These are phyloP conservation scores for Lepilemur ruficaudatus DNA, from an alignment of 2,797 vertebrate genomes.

Conservation along the genomic window DNA sequence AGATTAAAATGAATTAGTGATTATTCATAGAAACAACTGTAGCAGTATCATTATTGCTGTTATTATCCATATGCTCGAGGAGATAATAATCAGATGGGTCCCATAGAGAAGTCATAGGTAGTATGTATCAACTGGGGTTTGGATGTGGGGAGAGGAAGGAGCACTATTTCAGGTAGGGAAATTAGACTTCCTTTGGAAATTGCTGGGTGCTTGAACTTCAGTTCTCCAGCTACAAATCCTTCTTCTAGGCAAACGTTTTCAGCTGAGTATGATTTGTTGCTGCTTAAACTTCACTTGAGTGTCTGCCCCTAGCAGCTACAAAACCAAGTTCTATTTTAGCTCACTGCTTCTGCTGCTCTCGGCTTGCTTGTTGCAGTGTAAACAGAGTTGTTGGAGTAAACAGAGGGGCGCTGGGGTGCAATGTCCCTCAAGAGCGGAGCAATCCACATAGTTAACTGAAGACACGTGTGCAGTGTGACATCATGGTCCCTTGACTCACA, in stretches of 20 bases:
- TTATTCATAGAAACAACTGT: background rate
- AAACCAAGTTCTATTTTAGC: background rate
- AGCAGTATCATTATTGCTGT: background rate
- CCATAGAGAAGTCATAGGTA: background rate
- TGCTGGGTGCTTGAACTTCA: background rate
- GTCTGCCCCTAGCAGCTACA: background rate
- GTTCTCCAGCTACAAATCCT: background rate
- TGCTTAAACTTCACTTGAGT: background rate
- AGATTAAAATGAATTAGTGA: background rate
- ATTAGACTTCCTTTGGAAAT: background rate
- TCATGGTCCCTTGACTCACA: background rate
- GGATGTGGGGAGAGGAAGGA: background rate
- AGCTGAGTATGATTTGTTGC: background rate
- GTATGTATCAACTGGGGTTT: background rate
- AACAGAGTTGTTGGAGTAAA: background rate
- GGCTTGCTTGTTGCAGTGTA: background rate
- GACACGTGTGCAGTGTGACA: fast-evolving
- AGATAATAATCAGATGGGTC: background rate
- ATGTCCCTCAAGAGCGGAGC: background rate
- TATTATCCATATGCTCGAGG: background rate
- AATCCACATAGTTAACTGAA: background rate
- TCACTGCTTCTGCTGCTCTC: background rate
- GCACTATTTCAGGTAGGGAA: background rate
- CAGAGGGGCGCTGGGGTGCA: background rate
- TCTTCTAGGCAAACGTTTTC: background rate